Percentiles rank a stretch among this genome's conserved stretches.
Conservation (phyloP, 35 echinoderm and acorn worm genomes). For the Lytechinus pictus region DNA sequence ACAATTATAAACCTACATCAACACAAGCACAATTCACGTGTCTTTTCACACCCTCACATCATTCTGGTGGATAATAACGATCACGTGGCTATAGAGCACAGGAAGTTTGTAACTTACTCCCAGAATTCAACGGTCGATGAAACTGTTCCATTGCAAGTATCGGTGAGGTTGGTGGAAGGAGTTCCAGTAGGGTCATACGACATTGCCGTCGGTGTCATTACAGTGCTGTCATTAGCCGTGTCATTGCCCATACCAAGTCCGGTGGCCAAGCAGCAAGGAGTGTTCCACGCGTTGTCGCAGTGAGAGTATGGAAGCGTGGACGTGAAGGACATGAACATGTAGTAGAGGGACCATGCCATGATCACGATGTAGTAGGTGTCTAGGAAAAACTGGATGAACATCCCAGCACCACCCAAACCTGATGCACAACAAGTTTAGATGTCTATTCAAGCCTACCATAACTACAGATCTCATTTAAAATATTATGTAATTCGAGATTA, state of each 20-base stretch:
- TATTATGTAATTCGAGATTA: too few species aligned
- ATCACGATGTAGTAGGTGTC: conserved; percentile 84
- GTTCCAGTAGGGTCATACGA: neutral
- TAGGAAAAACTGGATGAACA: conserved; percentile 61
- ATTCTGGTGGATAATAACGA: neutral
- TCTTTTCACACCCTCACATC: neutral
- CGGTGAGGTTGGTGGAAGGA: neutral
- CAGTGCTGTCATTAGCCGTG: too few species aligned
- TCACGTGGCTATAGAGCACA: neutral
- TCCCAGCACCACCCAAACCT: conserved; percentile 81
- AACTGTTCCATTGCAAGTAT: neutral
- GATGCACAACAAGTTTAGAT: conserved; percentile 2
- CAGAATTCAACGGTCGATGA: conserved; percentile 50
- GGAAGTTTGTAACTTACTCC: conserved; percentile 31
- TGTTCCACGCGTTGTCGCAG: conserved; percentile 89
- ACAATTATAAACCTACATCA: neutral
- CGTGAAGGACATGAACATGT: conserved; percentile 83
- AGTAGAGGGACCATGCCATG: conserved; percentile 88
- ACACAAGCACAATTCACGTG: neutral
- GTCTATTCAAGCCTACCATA: neutral
- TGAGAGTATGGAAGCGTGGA: conserved; percentile 75
- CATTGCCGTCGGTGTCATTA: neutral
- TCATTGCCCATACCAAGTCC: neutral
- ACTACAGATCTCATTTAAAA: too few species aligned
- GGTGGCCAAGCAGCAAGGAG: conserved; percentile 41